A percentile compares a stretch with the other conserved stretches of the same genome.
phyloP scores from a whole-genome alignment of 2,113 vertebrate genomes.

The Panthera tigris region DNA sequence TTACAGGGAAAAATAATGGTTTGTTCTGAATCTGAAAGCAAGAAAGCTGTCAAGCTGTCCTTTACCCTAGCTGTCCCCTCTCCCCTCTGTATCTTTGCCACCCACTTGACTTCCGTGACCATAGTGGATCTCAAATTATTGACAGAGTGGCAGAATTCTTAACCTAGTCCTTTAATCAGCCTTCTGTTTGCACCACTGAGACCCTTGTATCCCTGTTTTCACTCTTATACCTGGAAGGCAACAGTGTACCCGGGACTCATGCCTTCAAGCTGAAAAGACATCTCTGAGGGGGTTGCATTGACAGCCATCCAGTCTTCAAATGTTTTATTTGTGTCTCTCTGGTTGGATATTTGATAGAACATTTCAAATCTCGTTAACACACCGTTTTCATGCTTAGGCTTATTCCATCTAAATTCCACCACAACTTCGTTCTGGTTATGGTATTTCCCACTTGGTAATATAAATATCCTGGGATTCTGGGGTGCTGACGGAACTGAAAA shows the following conservation, averaged over 20 bases:
- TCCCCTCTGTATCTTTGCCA: background rate
- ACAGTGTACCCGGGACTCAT: slow-evolving; percentile 68
- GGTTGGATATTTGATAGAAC: slow-evolving; percentile 77
- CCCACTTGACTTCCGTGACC: background rate
- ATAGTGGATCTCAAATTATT: background rate
- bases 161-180: background rate
- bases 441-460: slow-evolving; percentile 41
- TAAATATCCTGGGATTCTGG: slow-evolving; percentile 81
- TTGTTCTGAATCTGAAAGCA: background rate
- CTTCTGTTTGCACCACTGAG: background rate
- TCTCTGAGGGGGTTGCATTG: slow-evolving; percentile 7
- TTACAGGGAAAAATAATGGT: background rate
- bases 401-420: slow-evolving; percentile 84
- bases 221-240: slow-evolving; percentile 83
- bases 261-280: slow-evolving; percentile 69
- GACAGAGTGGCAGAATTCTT: background rate
- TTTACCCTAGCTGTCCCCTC: background rate
- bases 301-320: slow-evolving; percentile 63
- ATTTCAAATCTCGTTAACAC: slow-evolving; percentile 78
- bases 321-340: slow-evolving; percentile 33
- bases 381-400: slow-evolving; percentile 79
- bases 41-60: background rate
- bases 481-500: slow-evolving; percentile 83
- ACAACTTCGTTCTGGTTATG: slow-evolving; percentile 40
- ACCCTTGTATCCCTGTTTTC: background rate